A percentile compares a stretch with the other conserved stretches of the same genome.
These are phyloP conservation scores for Scelioninae gen. 1 DNA, from an alignment of 2,888 invertebrate species.

Conservation along the genomic window DNA sequence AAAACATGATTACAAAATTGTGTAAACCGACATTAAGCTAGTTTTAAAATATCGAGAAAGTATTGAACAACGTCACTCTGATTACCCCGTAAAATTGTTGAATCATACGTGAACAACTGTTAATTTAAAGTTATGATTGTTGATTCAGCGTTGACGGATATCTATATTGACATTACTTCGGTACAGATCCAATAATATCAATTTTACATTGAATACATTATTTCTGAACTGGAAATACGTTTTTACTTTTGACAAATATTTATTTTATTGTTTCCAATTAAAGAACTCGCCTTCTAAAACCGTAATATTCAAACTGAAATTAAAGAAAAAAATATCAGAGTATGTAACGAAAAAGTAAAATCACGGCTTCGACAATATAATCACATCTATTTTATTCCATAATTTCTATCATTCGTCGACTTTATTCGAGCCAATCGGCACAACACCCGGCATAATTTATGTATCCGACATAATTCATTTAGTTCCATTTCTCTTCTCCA, in stretches of 20 bases:
- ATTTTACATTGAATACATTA: background rate
- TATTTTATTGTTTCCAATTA: background rate
- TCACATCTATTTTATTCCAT: background rate
- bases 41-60: background rate
- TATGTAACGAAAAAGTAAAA: background rate
- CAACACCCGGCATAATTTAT: conserved; percentile 9
- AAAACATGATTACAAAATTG: no score
- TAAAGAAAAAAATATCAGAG: background rate
- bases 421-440: conserved; percentile 3
- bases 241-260: background rate
- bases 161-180: background rate
- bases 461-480: conserved; percentile 12
- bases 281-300: no score
- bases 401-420: conserved; percentile 14
- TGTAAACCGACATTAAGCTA: background rate
- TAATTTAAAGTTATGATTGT: conserved; percentile 13
- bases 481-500: conserved; percentile 13
- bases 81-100: conserved; percentile 2
- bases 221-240: background rate
- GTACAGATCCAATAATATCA: background rate
- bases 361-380: background rate
- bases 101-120: conserved; percentile 6
- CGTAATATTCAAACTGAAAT: no score
- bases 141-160: conserved; percentile 3
- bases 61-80: background rate